A percentile compares a stretch with the other conserved stretches of the same genome.
Evolutionary conservation across 2,888 invertebrate species (phyloP).

Genomic region (Polymixis lichenea): DNA sequence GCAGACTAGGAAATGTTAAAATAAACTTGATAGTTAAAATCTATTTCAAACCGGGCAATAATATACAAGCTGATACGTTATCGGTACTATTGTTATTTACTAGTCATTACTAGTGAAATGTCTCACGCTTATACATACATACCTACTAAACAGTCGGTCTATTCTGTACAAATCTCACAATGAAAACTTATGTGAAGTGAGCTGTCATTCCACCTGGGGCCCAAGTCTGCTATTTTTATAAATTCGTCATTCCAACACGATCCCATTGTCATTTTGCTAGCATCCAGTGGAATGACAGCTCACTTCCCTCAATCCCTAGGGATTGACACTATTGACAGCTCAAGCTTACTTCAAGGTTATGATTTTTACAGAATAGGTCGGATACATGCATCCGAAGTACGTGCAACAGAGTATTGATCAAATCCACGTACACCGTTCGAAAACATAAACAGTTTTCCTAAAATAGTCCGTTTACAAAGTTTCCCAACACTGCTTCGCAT

Average conservation of each 20-base stretch:
- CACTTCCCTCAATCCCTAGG: too few relatives aligned
- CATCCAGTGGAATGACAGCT: too few relatives aligned
- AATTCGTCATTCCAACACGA: too few relatives aligned
- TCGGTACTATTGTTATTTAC: conserved; percentile 27
- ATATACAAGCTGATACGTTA: conserved; percentile 19
- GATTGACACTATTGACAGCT: not conserved
- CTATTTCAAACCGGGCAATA: not conserved
- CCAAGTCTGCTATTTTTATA: too few relatives aligned
- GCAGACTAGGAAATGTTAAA: conserved; percentile 7
- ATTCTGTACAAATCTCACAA: not conserved
- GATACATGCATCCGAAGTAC: not conserved
- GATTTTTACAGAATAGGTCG: not conserved
- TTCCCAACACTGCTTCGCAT: conserved; percentile 44
- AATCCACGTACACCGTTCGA: conserved; percentile 6
- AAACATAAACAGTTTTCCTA: conserved; percentile 36
- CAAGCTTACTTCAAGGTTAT: not conserved
- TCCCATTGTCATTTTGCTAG: too few relatives aligned
- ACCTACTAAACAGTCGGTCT: not conserved
- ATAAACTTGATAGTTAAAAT: conserved; percentile 17
- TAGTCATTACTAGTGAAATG: conserved; percentile 12
- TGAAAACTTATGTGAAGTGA: not conserved
- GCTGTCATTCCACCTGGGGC: not conserved
- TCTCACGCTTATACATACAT: not conserved
- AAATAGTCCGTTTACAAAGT: conserved; percentile 53
- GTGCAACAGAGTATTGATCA: conserved; percentile 14